phyloP scores from a whole-genome alignment of 1,140 invertebrate species.

The Hylyphantes graminicola region DNA sequence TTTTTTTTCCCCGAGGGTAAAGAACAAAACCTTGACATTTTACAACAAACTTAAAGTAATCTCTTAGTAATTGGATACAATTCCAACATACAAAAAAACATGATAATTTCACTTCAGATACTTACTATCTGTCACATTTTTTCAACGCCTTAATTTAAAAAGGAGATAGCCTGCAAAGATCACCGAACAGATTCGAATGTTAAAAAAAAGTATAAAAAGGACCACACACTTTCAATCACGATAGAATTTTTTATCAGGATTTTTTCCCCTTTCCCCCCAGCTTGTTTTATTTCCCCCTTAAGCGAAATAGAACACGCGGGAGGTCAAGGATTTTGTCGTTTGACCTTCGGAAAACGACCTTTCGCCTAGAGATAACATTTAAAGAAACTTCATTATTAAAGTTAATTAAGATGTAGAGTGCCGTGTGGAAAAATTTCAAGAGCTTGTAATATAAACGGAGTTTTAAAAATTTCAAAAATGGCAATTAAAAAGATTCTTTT shows the following conservation, averaged over 20 bases:
- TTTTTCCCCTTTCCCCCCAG: background rate
- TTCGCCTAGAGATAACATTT: background rate
- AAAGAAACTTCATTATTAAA: no score
- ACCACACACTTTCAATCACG: conserved; percentile 33
- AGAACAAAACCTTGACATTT: no score
- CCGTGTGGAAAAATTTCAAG: no score
- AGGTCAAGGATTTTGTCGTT: conserved; percentile 48
- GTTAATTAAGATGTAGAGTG: no score
- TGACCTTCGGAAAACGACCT: conserved; percentile 23
- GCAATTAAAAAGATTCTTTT: no score
- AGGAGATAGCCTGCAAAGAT: background rate
- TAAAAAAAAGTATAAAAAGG: background rate
- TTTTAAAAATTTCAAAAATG: no score
- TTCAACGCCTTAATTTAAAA: conserved; percentile 36
- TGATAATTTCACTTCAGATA: no score
- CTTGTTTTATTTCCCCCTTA: background rate
- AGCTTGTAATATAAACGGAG: no score
- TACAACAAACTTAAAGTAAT: no score
- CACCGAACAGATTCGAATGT: background rate
- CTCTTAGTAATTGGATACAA: no score
- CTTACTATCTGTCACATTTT: conserved; percentile 1
- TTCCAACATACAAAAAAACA: no score
- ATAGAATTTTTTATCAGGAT: background rate
- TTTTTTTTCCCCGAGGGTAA: no score
- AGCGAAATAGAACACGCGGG: conserved; percentile 41